Percentiles rank a stretch among this genome's conserved stretches.
Conservation (phyloP, 92 coral and sea anemone species). For the Zoanthus gigantus region DNA sequence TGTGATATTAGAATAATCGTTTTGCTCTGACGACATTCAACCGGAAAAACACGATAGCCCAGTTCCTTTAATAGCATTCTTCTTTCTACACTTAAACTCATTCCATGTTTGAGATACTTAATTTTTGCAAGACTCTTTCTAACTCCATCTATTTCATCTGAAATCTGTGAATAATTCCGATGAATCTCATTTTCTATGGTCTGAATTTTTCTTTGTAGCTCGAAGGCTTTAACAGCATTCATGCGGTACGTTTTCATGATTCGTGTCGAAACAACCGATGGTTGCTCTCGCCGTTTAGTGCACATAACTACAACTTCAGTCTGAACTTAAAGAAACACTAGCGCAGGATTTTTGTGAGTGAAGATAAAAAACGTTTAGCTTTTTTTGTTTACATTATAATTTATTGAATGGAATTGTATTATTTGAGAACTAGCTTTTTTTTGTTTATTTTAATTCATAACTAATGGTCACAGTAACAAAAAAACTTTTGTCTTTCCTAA, state of each 20-base stretch:
- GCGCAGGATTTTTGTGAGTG: background rate
- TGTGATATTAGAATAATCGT: conserved; percentile 58
- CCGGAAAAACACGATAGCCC: conserved; percentile 74
- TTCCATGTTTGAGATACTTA: conserved; percentile 59
- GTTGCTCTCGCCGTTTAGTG: conserved; percentile 67
- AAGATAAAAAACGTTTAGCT: background rate
- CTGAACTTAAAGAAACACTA: background rate
- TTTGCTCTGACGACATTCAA: conserved; percentile 46
- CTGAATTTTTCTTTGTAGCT: conserved; percentile 78
- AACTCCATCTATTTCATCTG: conserved; percentile 88
- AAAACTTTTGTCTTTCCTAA: no score
- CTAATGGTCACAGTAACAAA: no score
- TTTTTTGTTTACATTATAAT: background rate
- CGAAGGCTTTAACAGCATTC: conserved; percentile 79
- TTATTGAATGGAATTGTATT: background rate
- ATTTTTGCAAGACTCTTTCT: conserved; percentile 57
- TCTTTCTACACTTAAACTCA: conserved; percentile 78
- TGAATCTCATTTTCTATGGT: conserved; percentile 73
- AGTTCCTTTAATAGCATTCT: conserved; percentile 72
- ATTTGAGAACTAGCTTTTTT: no score
- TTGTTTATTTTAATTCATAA: no score
- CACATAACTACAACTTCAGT: conserved; percentile 41
- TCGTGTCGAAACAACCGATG: conserved; percentile 82
- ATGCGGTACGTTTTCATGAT: conserved; percentile 77
- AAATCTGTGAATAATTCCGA: conserved; percentile 77